Percentiles rank a stretch among this genome's conserved stretches.
Conservation (phyloP, 2,888 invertebrate genomes). For the Cistogaster globosa region DNA sequence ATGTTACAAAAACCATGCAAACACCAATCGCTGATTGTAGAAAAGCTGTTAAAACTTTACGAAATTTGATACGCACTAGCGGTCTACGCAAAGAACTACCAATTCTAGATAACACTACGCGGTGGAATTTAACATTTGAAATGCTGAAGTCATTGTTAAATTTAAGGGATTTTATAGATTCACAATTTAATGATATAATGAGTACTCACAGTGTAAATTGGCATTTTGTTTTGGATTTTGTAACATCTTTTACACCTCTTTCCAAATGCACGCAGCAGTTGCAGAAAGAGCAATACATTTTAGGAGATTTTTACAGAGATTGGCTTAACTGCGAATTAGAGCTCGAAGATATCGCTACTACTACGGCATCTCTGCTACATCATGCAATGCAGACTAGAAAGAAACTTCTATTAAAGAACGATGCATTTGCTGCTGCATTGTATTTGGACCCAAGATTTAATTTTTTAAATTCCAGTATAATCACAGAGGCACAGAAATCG, state of each 20-base stretch:
- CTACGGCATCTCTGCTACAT: slow-evolving; percentile 4
- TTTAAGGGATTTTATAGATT: slow-evolving; percentile 9
- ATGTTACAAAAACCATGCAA: not conserved
- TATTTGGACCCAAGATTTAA: too few relatives aligned
- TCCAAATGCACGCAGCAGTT: slow-evolving; percentile 58
- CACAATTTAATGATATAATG: not conserved
- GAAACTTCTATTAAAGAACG: slow-evolving; percentile 51
- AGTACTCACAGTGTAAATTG: slow-evolving; percentile 37
- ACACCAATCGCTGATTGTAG: slow-evolving; percentile 2
- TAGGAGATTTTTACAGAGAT: slow-evolving; percentile 67
- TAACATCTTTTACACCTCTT: slow-evolving; percentile 67
- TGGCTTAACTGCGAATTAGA: slow-evolving; percentile 64
- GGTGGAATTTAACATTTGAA: too few relatives aligned
- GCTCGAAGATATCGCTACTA: slow-evolving; percentile 47
- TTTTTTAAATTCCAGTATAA: too few relatives aligned
- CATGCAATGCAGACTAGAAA: slow-evolving; percentile 40
- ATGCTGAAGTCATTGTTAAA: too few relatives aligned
- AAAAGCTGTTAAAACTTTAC: not conserved
- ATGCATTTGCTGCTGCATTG: slow-evolving; percentile 65
- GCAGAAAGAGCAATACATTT: slow-evolving; percentile 64
- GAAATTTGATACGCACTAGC: too few relatives aligned
- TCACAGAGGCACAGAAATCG: too few relatives aligned
- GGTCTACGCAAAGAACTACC: too few relatives aligned
- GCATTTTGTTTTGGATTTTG: slow-evolving; percentile 67
- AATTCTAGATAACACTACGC: too few relatives aligned